A percentile compares a stretch with the other conserved stretches of the same genome.
Evolutionary conservation across 2,113 vertebrate genomes (phyloP).

Genomic region (Antidorcas marsupialis): DNA sequence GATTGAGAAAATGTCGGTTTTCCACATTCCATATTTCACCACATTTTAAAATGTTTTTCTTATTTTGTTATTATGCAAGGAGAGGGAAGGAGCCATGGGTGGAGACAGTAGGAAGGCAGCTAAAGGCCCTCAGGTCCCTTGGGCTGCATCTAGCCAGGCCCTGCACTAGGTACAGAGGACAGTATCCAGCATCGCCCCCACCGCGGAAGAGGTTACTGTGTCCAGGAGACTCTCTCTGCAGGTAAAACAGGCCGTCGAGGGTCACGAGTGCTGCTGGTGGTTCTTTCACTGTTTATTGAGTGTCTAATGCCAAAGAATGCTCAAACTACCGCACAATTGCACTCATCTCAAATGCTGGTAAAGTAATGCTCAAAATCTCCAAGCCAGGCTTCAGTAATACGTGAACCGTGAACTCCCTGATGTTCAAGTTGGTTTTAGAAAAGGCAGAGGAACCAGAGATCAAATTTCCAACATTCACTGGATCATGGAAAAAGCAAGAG

Average conservation of each 20-base stretch:
- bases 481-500: no score
- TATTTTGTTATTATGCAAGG: neutral
- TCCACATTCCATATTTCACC: neutral
- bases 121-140: neutral
- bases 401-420: no score
- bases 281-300: neutral
- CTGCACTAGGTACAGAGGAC: neutral
- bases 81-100: neutral
- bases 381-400: no score
- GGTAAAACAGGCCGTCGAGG: neutral
- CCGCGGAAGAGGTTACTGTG: fast-evolving
- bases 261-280: neutral
- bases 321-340: no score
- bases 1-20: neutral
- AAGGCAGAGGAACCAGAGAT: no score
- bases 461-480: no score
- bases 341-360: no score
- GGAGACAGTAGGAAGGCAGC: neutral
- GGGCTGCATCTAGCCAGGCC: neutral
- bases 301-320: neutral
- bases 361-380: no score
- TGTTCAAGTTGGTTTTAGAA: no score
- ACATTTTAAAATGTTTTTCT: neutral
- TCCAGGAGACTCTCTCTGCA: neutral
- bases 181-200: neutral